Conservation (phyloP, 2,797 vertebrate genomes). For the Coilia nasus region DNA sequence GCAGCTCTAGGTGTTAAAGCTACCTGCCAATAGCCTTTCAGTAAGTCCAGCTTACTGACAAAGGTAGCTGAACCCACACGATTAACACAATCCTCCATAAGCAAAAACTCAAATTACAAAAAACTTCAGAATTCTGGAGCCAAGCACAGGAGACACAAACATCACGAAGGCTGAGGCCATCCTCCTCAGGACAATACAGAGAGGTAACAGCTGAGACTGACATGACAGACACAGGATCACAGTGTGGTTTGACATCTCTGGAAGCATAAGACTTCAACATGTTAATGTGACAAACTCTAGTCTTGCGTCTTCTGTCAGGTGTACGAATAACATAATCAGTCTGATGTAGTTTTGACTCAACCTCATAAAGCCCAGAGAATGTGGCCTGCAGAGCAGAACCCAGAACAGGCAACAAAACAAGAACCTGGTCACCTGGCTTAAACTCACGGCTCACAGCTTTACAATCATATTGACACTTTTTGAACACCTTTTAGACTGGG, state of each 20-base stretch:
- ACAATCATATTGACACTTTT: constrained; percentile 15
- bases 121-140: constrained; percentile 21
- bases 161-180: neutral
- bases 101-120: neutral
- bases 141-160: neutral
- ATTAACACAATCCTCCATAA: constrained; percentile 26
- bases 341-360: constrained; percentile 28
- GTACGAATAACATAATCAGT: constrained; percentile 7
- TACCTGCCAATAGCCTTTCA: too few species aligned
- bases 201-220: neutral
- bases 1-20: too few species aligned
- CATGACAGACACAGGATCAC: neutral
- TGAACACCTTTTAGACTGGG: neutral
- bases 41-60: neutral
- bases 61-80: constrained; percentile 15
- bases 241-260: neutral
- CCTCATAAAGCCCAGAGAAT: constrained; percentile 27
- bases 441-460: neutral
- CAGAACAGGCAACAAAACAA: constrained; percentile 8
- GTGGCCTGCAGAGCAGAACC: neutral
- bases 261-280: constrained; percentile 27
- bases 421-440: neutral
- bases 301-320: constrained; percentile 8
- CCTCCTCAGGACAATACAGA: neutral
- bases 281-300: constrained; percentile 27